Evolutionary conservation across 2,797 vertebrate species (phyloP), one percentile per base, ranked within the genome.

Genomic region (Rhadinocentrus ornatus): DNA sequence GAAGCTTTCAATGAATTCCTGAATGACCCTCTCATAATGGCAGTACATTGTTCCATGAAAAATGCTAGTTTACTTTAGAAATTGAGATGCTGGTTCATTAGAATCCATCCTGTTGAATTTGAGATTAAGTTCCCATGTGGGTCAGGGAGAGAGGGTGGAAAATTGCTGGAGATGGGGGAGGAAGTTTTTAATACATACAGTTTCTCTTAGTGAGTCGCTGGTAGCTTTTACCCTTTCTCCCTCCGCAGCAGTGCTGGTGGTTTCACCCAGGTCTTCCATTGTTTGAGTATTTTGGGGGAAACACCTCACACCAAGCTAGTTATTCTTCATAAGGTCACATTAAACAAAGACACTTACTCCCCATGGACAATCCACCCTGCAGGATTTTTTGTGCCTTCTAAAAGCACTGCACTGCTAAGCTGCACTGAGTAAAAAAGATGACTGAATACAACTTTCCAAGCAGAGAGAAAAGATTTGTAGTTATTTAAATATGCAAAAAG

Each of bases 41-140:
- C 57, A 65, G 59, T 75, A 85, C 82, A 83, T 64, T 82, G 77
- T 87, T 92, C 77, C 73, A 86, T 91, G 11, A 88, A 88, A 89
- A 89, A 85, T 72, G 56, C 77, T 81, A 56, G 75, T 93, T 92
- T 84, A 82, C 73, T 73, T 85, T 84, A 77, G 75, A 91, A 92
- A 89, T 85, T 67, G 87, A 85, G 79, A 77, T 81, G 73, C 64
- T 69, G 83, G 81, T 91, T 92, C 88, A 90, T 91, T 90, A 92
- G 84, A 81, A 80, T 64, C 62, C 66, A 71, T 60, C 66, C 73
- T 86, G 77, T 89, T 88, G 80, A 89, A 91, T 89, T 86, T 80
- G 73, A 87, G 79, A 86, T 81, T 57, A 71, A 71, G 54, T 53
- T 86, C 82, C 85, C 86, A 75, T 72, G 88, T 69, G 89, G 86